phyloP scores from a whole-genome alignment of 1,140 invertebrate genomes.

The Bilobella aurantiaca region DNA sequence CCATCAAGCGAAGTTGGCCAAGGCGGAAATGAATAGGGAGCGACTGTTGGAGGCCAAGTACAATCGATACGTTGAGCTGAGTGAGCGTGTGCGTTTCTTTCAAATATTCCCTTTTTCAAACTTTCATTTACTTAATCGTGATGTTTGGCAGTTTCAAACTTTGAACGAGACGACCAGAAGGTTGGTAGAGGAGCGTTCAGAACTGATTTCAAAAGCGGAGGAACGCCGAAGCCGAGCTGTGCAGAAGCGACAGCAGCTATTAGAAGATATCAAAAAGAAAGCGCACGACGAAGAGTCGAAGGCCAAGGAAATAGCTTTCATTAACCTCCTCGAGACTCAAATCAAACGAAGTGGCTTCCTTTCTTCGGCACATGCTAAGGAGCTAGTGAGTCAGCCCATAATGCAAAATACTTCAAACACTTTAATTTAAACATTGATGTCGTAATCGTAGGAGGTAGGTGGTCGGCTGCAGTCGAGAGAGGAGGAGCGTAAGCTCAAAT shows the following conservation, averaged over 20 bases:
- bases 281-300: slow-evolving; percentile 97
- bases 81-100: slow-evolving; percentile 19
- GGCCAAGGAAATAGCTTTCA: slow-evolving; percentile 93
- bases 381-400: background rate
- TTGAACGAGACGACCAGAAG: slow-evolving; percentile 78
- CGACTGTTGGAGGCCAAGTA: slow-evolving; percentile 28
- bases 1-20: slow-evolving; percentile 28
- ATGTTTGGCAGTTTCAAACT: slow-evolving; percentile 57
- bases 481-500: slow-evolving; percentile 57
- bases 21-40: slow-evolving; percentile 32
- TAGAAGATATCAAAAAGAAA: slow-evolving; percentile 76
- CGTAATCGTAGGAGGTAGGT: slow-evolving; percentile 54
- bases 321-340: slow-evolving; percentile 89
- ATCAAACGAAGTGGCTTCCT: slow-evolving; percentile 85
- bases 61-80: slow-evolving; percentile 31
- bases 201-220: slow-evolving; percentile 58
- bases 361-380: slow-evolving; percentile 54
- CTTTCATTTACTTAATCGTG: no score
- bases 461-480: slow-evolving; percentile 64
- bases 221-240: slow-evolving; percentile 69
- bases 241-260: slow-evolving; percentile 71
- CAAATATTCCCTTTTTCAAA: background rate
- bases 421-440: slow-evolving; percentile 2
- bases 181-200: slow-evolving; percentile 68
- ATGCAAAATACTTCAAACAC: background rate